These are phyloP conservation scores for Alosa alosa DNA, from an alignment of 2,113 vertebrate genomes.

Conservation along the genomic window DNA sequence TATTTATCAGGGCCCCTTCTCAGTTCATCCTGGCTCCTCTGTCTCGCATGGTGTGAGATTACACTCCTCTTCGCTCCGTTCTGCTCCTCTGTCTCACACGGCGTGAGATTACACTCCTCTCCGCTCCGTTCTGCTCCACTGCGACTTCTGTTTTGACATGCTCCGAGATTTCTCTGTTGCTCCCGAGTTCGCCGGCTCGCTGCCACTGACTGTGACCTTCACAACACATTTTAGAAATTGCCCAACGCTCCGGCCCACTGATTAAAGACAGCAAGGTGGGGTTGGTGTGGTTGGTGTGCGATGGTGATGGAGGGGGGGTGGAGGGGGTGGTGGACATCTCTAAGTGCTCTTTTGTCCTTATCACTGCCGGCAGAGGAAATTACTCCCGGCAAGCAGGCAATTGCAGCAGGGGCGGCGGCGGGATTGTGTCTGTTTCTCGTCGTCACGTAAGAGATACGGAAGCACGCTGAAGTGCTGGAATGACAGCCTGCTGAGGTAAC, in stretches of 20 bases:
- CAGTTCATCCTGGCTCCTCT: neutral
- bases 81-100: neutral
- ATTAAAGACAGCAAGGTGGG: neutral
- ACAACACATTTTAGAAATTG: slow-evolving; percentile 11
- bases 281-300: too few relatives aligned
- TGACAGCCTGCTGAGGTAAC: slow-evolving; percentile 6
- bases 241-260: neutral
- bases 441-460: neutral
- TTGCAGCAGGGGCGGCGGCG: neutral
- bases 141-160: neutral
- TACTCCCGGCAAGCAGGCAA: neutral
- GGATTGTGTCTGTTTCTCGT: neutral
- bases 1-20: slow-evolving; percentile 15
- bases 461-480: neutral
- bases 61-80: neutral
- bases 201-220: neutral
- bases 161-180: neutral
- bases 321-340: neutral
- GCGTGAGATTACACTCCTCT: neutral
- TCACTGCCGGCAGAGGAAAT: neutral
- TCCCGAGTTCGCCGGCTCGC: neutral
- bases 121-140: neutral
- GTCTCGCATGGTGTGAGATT: neutral
- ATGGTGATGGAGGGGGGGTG: neutral
- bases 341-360: slow-evolving; percentile 16